Conservation (phyloP, 2,888 invertebrate genomes). For the Andricus curvator region DNA sequence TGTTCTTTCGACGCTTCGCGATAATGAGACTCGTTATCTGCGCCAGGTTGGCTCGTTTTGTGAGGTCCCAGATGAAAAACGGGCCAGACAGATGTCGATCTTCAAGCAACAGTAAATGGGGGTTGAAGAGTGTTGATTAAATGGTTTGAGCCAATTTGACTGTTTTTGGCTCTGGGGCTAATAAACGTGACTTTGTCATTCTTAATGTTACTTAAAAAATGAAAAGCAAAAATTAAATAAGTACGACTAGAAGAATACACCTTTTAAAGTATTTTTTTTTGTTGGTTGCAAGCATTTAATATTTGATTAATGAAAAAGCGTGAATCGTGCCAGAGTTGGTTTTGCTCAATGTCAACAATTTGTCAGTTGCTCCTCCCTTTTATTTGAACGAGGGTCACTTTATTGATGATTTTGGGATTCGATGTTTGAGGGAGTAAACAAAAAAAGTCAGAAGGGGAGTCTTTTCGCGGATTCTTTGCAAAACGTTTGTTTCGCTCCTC, state of each 20-base stretch:
- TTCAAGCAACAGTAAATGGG: background rate
- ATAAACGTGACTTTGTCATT: background rate
- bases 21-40: slow-evolving; percentile 12
- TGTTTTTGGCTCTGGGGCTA: background rate
- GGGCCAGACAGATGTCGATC: background rate
- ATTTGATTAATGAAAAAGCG: background rate
- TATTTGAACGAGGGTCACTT: background rate
- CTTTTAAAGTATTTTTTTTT: too few species aligned
- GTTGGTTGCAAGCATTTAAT: too few species aligned
- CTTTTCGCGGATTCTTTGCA: slow-evolving; percentile 25
- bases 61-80: background rate
- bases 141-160: background rate
- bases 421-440: slow-evolving; percentile 1
- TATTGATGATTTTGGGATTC: slow-evolving; percentile 10
- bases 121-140: background rate
- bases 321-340: background rate
- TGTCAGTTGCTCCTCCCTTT: background rate
- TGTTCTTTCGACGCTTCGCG: slow-evolving; percentile 19
- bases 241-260: background rate
- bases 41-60: background rate
- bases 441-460: slow-evolving; percentile 17
- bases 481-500: slow-evolving; percentile 12
- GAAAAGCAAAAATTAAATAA: background rate
- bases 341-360: background rate
- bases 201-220: background rate